A percentile compares a stretch with the other conserved stretches of the same genome.
Conservation (phyloP, 2,797 vertebrate genomes). For the Enteromius radiatus region DNA sequence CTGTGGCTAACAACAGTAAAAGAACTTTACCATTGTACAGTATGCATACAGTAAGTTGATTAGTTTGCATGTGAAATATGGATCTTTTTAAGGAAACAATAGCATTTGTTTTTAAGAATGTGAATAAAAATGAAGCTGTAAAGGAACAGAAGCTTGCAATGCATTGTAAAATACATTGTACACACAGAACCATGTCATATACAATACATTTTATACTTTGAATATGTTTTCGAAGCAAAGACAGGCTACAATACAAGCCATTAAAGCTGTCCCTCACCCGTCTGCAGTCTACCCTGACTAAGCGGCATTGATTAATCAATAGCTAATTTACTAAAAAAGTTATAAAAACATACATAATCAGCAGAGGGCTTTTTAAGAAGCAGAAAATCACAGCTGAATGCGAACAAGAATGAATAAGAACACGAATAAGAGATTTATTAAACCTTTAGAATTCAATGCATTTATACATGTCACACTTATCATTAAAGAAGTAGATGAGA, state of each 20-base stretch:
- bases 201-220: background rate
- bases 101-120: background rate
- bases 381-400: background rate
- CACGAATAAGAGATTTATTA: background rate
- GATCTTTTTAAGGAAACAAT: background rate
- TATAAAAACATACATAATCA: background rate
- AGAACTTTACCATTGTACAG: background rate
- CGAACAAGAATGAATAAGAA: background rate
- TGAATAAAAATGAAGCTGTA: background rate
- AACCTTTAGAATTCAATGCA: background rate
- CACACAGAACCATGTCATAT: background rate
- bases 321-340: background rate
- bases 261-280: background rate
- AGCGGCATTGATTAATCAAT: conserved; percentile 18
- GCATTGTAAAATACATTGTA: background rate
- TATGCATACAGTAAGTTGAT: background rate
- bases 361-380: background rate
- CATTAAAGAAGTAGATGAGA: background rate
- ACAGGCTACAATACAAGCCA: background rate
- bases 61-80: background rate
- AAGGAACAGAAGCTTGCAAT: background rate
- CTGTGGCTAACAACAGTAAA: background rate
- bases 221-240: background rate
- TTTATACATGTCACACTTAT: background rate
- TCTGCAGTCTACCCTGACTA: background rate